Percentiles rank a stretch among this genome's conserved stretches.
phyloP scores from a whole-genome alignment of 2,888 invertebrate genomes.

The Acanthococcus lagerstroemiae region DNA sequence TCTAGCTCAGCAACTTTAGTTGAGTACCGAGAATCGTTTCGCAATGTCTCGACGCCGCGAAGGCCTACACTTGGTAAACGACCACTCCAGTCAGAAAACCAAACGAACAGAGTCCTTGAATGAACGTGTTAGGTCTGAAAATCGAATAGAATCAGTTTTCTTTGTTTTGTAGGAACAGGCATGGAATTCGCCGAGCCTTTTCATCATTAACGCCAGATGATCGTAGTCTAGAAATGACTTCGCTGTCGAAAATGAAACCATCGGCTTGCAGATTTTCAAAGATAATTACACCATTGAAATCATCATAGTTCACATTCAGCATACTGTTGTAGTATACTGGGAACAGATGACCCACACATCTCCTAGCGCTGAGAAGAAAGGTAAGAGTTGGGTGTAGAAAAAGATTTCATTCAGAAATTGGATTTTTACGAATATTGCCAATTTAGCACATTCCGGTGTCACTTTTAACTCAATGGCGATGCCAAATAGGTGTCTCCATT shows the following conservation, averaged over 20 bases:
- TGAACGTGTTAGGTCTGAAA: neutral
- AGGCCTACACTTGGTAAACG: neutral
- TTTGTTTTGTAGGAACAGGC: constrained; percentile 1
- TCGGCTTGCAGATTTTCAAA: constrained; percentile 1
- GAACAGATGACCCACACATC: neutral
- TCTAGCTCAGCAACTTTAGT: neutral
- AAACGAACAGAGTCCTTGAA: neutral
- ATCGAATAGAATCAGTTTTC: neutral
- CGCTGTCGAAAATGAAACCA: neutral
- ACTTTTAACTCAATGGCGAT: too few relatives aligned
- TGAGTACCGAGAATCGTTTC: neutral
- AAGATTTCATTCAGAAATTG: neutral
- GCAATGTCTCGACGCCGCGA: neutral
- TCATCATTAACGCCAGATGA: constrained; percentile 3
- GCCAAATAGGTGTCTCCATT: too few relatives aligned
- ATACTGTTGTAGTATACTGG: constrained; percentile 9
- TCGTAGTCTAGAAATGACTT: constrained; percentile 2
- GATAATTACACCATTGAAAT: neutral
- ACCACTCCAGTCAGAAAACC: too few relatives aligned
- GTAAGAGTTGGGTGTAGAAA: neutral
- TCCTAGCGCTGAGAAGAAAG: neutral
- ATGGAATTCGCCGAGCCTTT: constrained; percentile 5
- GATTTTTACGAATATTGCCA: too few relatives aligned
- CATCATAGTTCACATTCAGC: neutral
- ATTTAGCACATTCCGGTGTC: too few relatives aligned